A percentile compares a stretch with the other conserved stretches of the same genome.
Conservation (phyloP, 2,113 vertebrate species). For the Rana temporaria region DNA sequence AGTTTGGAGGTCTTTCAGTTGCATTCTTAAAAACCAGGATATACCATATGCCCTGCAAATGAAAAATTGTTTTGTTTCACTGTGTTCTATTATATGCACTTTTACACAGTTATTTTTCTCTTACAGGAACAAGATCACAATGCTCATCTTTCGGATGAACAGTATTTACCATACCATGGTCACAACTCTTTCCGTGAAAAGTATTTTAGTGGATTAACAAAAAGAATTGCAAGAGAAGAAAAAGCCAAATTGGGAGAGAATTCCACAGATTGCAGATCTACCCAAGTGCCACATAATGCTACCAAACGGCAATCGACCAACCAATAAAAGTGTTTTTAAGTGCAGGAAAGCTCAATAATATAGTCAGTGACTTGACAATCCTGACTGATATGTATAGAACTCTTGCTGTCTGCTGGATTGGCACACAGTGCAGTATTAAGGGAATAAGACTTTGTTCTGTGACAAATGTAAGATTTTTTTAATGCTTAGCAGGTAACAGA, state of each 20-base stretch:
- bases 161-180: conserved; percentile 83
- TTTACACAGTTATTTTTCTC: conserved; percentile 50
- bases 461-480: not conserved
- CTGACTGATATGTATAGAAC: not conserved
- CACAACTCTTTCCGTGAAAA: conserved; percentile 98
- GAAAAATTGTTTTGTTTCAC: too few species aligned
- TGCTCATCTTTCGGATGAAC: conserved; percentile 73
- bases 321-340: not conserved
- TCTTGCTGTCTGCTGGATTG: not conserved
- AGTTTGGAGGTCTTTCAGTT: too few species aligned
- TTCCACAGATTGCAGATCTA: conserved; percentile 63
- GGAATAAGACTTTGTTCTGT: not conserved
- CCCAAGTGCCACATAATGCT: conserved; percentile 52
- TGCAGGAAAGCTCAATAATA: not conserved
- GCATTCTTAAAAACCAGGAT: too few species aligned
- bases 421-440: too few species aligned
- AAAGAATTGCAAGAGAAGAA: conserved; percentile 84
- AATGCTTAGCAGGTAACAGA: not conserved
- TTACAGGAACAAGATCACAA: conserved; percentile 80
- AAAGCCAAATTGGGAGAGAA: conserved; percentile 68
- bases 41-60: too few species aligned
- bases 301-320: not conserved
- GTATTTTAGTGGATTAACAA: conserved; percentile 94
- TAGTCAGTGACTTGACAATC: not conserved
- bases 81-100: not conserved